These are phyloP conservation scores for Artibeus jamaicensis DNA, from an alignment of 2,797 vertebrate genomes.

Conservation along the genomic window DNA sequence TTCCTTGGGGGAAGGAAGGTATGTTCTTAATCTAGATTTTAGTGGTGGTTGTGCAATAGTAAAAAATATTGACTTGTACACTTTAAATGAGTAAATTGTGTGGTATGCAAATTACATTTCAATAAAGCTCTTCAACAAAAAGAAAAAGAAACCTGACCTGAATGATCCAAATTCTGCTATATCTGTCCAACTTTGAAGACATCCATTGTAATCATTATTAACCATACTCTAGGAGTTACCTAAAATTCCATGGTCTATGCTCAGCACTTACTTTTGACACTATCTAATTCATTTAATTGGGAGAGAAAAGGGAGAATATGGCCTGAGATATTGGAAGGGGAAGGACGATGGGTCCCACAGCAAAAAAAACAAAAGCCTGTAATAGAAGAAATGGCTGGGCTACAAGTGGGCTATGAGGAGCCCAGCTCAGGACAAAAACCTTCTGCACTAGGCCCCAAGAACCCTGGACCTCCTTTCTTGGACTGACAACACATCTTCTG, in stretches of 20 bases:
- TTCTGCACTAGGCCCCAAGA: neutral
- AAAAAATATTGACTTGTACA: neutral
- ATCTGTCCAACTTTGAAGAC: neutral
- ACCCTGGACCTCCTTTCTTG: neutral
- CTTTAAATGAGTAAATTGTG: neutral
- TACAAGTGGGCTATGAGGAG: neutral
- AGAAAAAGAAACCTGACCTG: neutral
- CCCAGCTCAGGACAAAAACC: neutral
- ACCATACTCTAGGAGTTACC: neutral
- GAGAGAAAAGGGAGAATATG: neutral
- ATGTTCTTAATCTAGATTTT: neutral
- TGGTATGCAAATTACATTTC: neutral
- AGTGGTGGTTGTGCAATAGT: neutral
- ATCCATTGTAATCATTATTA: neutral
- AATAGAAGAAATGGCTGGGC: neutral
- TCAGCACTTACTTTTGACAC: neutral
- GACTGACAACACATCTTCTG: slow-evolving; percentile 31
- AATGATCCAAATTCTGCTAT: neutral
- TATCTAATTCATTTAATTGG: neutral
- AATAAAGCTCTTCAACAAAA: neutral
- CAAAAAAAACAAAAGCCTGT: neutral
- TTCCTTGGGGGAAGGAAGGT: neutral
- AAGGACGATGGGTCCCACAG: neutral
- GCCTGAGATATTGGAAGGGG: neutral
- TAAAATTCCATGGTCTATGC: neutral